A percentile compares a stretch with the other conserved stretches of the same genome.
phyloP scores from a whole-genome alignment of 37 sponge, comb jelly and placozoan species.

The Spongilla lacustris region DNA sequence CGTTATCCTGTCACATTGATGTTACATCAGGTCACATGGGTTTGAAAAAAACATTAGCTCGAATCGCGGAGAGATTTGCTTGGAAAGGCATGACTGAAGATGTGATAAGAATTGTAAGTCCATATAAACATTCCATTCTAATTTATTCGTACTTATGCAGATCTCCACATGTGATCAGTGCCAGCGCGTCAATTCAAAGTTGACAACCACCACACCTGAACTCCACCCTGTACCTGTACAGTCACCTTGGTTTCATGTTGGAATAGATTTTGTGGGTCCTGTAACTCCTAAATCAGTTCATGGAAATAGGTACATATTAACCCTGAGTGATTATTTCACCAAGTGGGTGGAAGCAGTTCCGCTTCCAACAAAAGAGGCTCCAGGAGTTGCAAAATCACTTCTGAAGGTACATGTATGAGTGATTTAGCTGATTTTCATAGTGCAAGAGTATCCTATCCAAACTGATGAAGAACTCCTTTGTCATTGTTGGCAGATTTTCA shows the following conservation, averaged over 20 bases:
- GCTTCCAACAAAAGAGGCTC: slow-evolving; percentile 21
- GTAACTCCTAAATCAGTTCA: slow-evolving; percentile 2
- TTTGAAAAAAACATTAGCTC: slow-evolving; percentile 14
- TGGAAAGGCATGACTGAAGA: slow-evolving; percentile 17
- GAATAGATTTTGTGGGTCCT: slow-evolving; percentile 23
- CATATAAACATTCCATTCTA: too few relatives aligned
- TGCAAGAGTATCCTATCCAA: not conserved
- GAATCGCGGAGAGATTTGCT: slow-evolving; percentile 25
- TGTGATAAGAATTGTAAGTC: too few relatives aligned
- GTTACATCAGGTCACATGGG: slow-evolving; percentile 45
- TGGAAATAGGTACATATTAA: slow-evolving; percentile 25
- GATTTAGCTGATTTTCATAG: slow-evolving; percentile 4
- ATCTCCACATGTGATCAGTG: slow-evolving; percentile 9
- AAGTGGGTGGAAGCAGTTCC: slow-evolving; percentile 48
- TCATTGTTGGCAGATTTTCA: slow-evolving; percentile 31
- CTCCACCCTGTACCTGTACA: not conserved
- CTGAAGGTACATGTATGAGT: slow-evolving; percentile 12
- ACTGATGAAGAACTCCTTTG: slow-evolving; percentile 8
- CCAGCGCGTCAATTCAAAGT: slow-evolving; percentile 5
- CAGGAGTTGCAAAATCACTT: slow-evolving; percentile 35
- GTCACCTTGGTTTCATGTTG: too few relatives aligned
- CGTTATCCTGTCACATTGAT: slow-evolving; percentile 30
- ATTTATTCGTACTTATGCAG: too few relatives aligned
- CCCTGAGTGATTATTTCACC: slow-evolving; percentile 41
- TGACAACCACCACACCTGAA: not conserved